phyloP scores from a whole-genome alignment of 1,140 invertebrate genomes.

The Eupristina koningsbergeri region DNA sequence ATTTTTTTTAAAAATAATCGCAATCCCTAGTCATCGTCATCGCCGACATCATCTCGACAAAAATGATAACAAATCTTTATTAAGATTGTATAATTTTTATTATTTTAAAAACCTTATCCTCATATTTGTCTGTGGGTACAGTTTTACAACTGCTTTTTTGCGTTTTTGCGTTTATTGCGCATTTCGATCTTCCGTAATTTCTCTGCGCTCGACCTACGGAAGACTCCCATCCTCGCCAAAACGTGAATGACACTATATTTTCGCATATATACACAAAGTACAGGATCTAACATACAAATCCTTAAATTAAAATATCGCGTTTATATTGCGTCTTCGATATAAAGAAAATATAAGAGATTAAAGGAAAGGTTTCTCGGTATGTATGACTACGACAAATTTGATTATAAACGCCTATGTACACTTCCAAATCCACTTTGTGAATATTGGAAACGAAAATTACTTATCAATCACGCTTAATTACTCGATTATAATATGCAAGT shows the following conservation, averaged over 20 bases:
- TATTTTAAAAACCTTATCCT: not conserved
- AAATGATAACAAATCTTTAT: slow-evolving; percentile 5
- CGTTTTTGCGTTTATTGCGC: not conserved
- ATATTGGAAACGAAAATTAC: slow-evolving; percentile 2
- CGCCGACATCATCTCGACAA: not conserved
- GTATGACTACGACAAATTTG: slow-evolving; percentile 38
- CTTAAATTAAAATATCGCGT: not conserved
- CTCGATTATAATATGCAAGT: not conserved
- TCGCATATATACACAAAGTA: not conserved
- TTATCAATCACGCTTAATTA: slow-evolving; percentile 2
- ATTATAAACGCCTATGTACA: slow-evolving; percentile 32
- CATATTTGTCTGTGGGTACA: no score
- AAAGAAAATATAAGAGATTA: slow-evolving; percentile 7
- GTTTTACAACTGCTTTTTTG: not conserved
- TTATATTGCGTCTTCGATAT: not conserved
- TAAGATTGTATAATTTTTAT: not conserved
- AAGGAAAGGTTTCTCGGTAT: slow-evolving; percentile 5
- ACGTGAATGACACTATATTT: not conserved
- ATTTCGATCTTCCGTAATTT: not conserved
- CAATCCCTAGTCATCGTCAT: slow-evolving; percentile 22
- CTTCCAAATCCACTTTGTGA: not conserved
- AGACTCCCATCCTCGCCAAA: not conserved
- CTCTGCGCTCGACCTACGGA: not conserved
- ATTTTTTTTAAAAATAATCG: slow-evolving; percentile 47
- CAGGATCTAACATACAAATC: not conserved